Evolutionary conservation across 2,113 vertebrate genomes (phyloP).

Genomic region (Alaudala cheleensis): DNA sequence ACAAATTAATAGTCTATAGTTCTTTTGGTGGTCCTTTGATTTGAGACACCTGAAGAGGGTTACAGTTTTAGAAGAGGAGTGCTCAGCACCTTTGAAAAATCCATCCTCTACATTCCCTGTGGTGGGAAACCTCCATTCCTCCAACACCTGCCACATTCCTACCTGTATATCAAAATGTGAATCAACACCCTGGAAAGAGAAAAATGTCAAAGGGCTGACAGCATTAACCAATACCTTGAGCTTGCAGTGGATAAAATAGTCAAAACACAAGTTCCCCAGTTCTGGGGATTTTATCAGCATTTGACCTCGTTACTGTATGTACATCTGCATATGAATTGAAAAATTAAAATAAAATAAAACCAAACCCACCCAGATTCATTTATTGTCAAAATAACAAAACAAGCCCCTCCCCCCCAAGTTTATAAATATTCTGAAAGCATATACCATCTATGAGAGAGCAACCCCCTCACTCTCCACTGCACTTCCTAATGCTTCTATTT

Average conservation of each 20-base stretch:
- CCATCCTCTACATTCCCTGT: not conserved
- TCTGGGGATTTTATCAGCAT: not conserved
- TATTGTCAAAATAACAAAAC: not conserved
- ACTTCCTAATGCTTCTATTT: not conserved
- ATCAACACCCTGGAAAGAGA: not conserved
- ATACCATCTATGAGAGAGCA: not conserved
- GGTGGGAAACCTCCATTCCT: not conserved
- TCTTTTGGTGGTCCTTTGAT: not conserved
- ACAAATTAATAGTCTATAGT: not conserved
- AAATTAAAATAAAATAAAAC: not conserved
- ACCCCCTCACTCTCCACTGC: not conserved
- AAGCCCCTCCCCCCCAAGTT: not conserved
- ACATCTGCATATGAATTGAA: not conserved
- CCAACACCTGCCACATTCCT: not conserved
- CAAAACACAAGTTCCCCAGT: not conserved
- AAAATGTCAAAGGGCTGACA: not conserved
- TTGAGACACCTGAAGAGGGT: not conserved
- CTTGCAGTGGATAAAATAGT: not conserved
- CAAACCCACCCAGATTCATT: not conserved
- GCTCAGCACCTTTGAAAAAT: not conserved
- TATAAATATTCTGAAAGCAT: not conserved
- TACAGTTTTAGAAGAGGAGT: not conserved
- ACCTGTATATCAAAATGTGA: not conserved
- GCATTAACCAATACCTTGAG: not conserved
- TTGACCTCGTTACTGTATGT: accelerated